These are phyloP conservation scores for Mobula hypostoma DNA, from an alignment of 2,113 vertebrate species.

Conservation along the genomic window DNA sequence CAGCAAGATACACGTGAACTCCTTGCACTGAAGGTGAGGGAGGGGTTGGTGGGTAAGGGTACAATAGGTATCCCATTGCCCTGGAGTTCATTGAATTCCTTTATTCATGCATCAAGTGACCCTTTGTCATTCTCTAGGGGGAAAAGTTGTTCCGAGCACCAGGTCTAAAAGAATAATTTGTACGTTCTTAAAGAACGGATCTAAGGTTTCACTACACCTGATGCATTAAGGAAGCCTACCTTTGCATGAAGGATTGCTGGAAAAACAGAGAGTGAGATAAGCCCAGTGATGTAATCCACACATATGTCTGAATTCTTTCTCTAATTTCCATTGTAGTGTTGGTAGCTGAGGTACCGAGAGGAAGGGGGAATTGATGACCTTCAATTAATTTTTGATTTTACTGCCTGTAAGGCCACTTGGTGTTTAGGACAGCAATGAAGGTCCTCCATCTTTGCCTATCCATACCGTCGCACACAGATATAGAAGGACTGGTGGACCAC, in stretches of 20 bases:
- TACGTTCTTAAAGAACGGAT: not conserved
- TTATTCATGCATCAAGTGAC: not conserved
- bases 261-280: not conserved
- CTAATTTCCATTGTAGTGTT: not conserved
- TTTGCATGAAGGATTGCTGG: not conserved
- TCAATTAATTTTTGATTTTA: not conserved
- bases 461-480: too few relatives aligned
- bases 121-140: not conserved
- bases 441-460: too few relatives aligned
- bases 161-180: not conserved
- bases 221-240: not conserved
- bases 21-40: constrained; percentile 3
- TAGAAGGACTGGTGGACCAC: too few relatives aligned
- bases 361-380: not conserved
- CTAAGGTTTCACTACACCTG: not conserved
- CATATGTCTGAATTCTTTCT: not conserved
- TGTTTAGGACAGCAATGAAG: too few relatives aligned
- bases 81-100: not conserved
- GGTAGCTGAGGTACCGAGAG: not conserved
- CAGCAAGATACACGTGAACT: not conserved
- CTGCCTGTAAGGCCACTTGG: too few relatives aligned
- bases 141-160: not conserved
- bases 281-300: not conserved
- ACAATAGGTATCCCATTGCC: not conserved
- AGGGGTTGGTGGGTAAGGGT: not conserved